Evolutionary conservation across 2,113 vertebrate genomes (phyloP).

Genomic region (Erinaceus europaeus): DNA sequence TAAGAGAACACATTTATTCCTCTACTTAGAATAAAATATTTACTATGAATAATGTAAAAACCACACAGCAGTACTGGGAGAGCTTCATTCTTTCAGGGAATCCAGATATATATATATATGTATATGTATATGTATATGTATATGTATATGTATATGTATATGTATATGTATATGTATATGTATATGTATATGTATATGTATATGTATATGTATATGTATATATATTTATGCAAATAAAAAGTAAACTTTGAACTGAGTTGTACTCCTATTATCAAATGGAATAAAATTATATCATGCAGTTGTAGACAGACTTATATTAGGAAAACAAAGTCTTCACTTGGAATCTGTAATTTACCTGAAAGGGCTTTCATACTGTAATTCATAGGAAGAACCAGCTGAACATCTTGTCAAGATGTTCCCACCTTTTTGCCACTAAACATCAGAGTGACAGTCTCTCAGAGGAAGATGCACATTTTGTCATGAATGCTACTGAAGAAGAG

Average conservation of each 20-base stretch:
- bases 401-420: background rate
- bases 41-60: background rate
- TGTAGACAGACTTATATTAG: background rate
- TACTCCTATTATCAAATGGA: background rate
- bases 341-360: background rate
- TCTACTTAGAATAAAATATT: background rate
- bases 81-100: no score
- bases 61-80: no score
- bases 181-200: no score
- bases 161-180: no score
- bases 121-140: no score
- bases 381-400: background rate
- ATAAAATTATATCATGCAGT: background rate
- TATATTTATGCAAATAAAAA: no score
- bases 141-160: no score
- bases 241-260: background rate
- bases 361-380: background rate
- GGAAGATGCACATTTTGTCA: background rate
- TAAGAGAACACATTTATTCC: background rate
- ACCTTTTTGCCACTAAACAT: background rate
- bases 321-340: slow-evolving; percentile 12
- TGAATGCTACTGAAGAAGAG: slow-evolving; percentile 10
- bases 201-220: no score
- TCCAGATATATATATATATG: no score
- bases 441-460: background rate